A percentile compares a stretch with the other conserved stretches of the same genome.
Evolutionary conservation across 2,113 vertebrate species (phyloP).

Genomic region (Platichthys flesus): DNA sequence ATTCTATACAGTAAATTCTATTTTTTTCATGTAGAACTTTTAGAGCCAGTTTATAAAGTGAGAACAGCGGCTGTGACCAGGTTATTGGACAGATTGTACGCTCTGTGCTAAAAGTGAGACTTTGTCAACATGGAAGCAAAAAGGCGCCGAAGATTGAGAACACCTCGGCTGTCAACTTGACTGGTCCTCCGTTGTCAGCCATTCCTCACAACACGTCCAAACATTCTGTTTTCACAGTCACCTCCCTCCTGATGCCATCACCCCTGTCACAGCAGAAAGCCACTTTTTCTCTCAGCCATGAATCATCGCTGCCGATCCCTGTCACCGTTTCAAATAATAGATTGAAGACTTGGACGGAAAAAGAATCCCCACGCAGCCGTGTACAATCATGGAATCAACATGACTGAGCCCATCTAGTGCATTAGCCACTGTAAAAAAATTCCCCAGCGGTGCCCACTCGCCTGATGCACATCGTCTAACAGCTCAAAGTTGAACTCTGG

Average conservation of each 20-base stretch:
- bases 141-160: constrained; percentile 17
- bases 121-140: constrained; percentile 9
- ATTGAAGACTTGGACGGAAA: constrained; percentile 44
- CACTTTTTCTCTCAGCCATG: constrained; percentile 56
- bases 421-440: constrained; percentile 22
- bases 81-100: background rate
- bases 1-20: no score
- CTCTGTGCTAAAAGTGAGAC: constrained; percentile 23
- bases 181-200: constrained; percentile 49
- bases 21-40: no score
- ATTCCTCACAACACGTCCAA: constrained; percentile 58
- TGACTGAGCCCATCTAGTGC: constrained; percentile 16
- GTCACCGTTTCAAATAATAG: constrained; percentile 57
- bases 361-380: constrained; percentile 29
- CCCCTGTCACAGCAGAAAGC: constrained; percentile 56
- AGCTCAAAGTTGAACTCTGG: constrained; percentile 18
- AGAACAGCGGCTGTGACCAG: background rate
- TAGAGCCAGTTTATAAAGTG: no score
- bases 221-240: constrained; percentile 56
- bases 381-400: constrained; percentile 40
- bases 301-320: constrained; percentile 62
- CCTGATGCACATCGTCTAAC: background rate
- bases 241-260: constrained; percentile 35
- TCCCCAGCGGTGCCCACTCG: constrained; percentile 1
- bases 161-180: constrained; percentile 58